Evolutionary conservation across 1,140 invertebrate species (phyloP), one percentile per base, ranked within the genome.

Genomic region (Heliconius congener): DNA sequence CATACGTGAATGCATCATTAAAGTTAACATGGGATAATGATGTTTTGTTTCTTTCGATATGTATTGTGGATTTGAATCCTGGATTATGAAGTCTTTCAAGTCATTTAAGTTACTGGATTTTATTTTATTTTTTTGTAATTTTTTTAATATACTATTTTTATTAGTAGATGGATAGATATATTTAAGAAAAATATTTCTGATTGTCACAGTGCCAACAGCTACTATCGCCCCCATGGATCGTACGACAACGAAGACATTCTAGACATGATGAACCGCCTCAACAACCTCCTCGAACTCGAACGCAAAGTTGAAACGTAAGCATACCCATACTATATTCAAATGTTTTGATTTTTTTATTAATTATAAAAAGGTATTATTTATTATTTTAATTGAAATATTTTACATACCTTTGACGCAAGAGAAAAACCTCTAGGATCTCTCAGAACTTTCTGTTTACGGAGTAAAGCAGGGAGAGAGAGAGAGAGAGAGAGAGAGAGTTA

Each of bases 211-310:
- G 70, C 85, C 11, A 87, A 78, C 85, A 92, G 92, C 86, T 92
- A 93, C 85, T 92, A 88, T 82, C 88, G 90, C 77, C 88, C 90
- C 6, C 91, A 91, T 11, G 83, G 75, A 4, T 85, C 85, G 13
- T 93, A 93, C 73, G 91, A 93, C 37, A 91, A 91, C 0, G 93
- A 94, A 81, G 91, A 94, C 37, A 92, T 94, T 76, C 83, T 92
- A 84, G 91, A 93, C 19, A 91, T 94, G 91, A 80, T 94, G 74
- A 90, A 86, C 85, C 91, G 93, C 71, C 92, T 94, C 76, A 84
- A 85, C 73, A 91, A 89, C 82, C 86, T 93, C 57, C 85, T 94
- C 30, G 90, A 93, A 76, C 88, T 93, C 19, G 91, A 94, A 88
- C 90, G 91, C 82, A 93, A 91, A 87, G 89, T 93, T 87, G 90